A percentile compares a stretch with the other conserved stretches of the same genome.
These are phyloP conservation scores for Stenodera caucasica DNA, from an alignment of 2,888 invertebrate genomes.

Conservation along the genomic window DNA sequence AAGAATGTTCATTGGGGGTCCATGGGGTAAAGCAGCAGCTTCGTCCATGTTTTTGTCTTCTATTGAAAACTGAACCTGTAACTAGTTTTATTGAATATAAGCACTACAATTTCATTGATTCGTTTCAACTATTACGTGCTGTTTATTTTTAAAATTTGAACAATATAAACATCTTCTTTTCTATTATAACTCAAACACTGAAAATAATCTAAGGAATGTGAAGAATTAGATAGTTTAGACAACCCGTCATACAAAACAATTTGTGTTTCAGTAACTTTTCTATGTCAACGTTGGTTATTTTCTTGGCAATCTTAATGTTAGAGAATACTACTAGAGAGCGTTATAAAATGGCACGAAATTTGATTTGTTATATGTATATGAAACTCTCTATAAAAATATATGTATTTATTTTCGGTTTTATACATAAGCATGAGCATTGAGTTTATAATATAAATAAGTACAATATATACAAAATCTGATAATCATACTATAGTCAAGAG, in stretches of 20 bases:
- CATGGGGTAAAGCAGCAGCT: constrained; percentile 50
- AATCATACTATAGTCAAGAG: not conserved
- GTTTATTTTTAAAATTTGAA: not conserved
- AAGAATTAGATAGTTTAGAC: constrained; percentile 23
- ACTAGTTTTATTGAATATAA: too few species aligned
- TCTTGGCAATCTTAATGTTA: constrained; percentile 8
- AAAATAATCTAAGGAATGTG: constrained; percentile 28
- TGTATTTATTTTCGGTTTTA: too few species aligned
- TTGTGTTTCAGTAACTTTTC: not conserved
- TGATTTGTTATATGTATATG: too few species aligned
- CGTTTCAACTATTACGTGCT: too few species aligned
- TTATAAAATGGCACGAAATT: too few species aligned
- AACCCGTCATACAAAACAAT: constrained; percentile 35
- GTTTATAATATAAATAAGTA: not conserved
- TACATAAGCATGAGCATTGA: not conserved
- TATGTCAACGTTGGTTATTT: not conserved
- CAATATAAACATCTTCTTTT: not conserved
- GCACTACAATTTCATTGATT: too few species aligned
- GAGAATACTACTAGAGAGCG: too few species aligned
- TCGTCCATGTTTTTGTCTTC: constrained; percentile 44
- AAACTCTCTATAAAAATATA: too few species aligned
- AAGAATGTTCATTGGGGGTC: constrained; percentile 53
- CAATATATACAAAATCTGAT: not conserved
- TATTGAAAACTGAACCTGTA: constrained; percentile 2
- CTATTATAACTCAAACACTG: not conserved